Evolutionary conservation across 1,140 invertebrate species (phyloP).

Genomic region (Arctopsyche grandis): DNA sequence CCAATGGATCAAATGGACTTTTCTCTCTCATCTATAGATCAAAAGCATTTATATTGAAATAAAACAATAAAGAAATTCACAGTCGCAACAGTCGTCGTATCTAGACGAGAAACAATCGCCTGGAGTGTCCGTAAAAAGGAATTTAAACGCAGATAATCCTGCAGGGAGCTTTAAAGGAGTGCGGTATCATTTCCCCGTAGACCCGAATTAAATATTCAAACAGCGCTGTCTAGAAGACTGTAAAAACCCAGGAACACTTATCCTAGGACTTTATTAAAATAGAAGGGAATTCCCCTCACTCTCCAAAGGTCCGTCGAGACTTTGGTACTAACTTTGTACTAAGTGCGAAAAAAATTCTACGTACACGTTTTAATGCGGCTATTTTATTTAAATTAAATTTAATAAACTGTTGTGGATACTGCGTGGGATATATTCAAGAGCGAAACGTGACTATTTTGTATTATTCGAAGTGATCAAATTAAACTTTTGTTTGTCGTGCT

Average conservation of each 20-base stretch:
- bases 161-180: slow-evolving; percentile 14
- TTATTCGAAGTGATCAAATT: too few relatives aligned
- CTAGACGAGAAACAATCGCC: too few relatives aligned
- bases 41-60: background rate
- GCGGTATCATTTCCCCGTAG: slow-evolving; percentile 35
- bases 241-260: slow-evolving; percentile 30
- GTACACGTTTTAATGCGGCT: too few relatives aligned
- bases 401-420: too few relatives aligned
- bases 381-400: too few relatives aligned
- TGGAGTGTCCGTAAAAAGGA: slow-evolving; percentile 26
- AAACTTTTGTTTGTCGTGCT: too few relatives aligned
- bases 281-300: background rate
- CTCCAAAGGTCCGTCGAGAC: background rate
- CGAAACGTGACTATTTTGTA: too few relatives aligned
- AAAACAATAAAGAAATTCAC: slow-evolving; percentile 2
- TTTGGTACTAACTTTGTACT: too few relatives aligned
- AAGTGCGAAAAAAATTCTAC: too few relatives aligned
- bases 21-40: background rate
- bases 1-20: background rate
- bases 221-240: slow-evolving; percentile 12
- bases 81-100: background rate
- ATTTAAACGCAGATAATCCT: slow-evolving; percentile 27
- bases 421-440: too few relatives aligned
- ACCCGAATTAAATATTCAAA: slow-evolving; percentile 44
- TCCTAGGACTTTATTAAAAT: slow-evolving; percentile 35